These are phyloP conservation scores for Hylaeus anthracinus DNA, from an alignment of 1,140 invertebrate genomes.

Conservation along the genomic window DNA sequence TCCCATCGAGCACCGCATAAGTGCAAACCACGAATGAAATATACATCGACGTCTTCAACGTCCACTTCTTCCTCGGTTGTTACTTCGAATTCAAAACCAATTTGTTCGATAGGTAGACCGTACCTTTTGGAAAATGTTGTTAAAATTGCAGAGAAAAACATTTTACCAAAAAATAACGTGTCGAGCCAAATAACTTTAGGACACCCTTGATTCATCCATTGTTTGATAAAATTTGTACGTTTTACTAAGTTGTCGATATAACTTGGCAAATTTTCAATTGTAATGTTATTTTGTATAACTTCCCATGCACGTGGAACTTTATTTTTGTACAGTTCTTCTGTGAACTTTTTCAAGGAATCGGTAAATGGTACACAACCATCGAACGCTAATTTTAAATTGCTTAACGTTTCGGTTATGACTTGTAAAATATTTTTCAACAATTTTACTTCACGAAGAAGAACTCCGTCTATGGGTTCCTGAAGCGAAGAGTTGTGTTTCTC, in stretches of 20 bases:
- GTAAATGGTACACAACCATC: constrained; percentile 84
- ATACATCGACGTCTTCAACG: constrained; percentile 81
- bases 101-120: constrained; percentile 83
- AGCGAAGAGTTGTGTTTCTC: constrained; percentile 81
- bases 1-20: constrained; percentile 93
- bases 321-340: constrained; percentile 81
- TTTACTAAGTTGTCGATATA: constrained; percentile 69
- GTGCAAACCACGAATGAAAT: constrained; percentile 90
- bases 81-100: constrained; percentile 82
- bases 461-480: constrained; percentile 84
- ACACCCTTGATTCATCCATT: constrained; percentile 84
- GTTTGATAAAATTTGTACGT: constrained; percentile 71
- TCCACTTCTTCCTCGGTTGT: constrained; percentile 56
- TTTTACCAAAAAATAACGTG: constrained; percentile 86
- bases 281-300: constrained; percentile 38
- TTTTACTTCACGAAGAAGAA: constrained; percentile 84
- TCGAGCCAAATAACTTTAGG: constrained; percentile 85
- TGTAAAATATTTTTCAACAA: constrained; percentile 83
- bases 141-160: constrained; percentile 85
- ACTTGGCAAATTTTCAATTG: constrained; percentile 44
- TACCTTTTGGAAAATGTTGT: constrained; percentile 85
- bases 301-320: constrained; percentile 81
- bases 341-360: constrained; percentile 83
- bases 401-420: constrained; percentile 79
- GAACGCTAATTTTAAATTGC: constrained; percentile 83